Conservation (phyloP, 2,113 vertebrate species). For the Labeo catla region DNA sequence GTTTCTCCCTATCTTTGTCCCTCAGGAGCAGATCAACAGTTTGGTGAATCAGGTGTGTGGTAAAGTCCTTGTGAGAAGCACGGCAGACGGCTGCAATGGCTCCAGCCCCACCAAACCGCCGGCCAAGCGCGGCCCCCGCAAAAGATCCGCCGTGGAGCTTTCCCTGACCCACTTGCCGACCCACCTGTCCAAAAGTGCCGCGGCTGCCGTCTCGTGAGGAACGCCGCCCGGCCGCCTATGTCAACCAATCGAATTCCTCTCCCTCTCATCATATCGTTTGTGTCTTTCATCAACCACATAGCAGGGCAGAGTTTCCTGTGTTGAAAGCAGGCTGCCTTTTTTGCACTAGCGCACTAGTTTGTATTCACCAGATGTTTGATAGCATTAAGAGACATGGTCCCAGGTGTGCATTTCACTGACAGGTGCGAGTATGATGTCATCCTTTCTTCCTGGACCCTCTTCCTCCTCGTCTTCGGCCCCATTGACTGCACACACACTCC, state of each 20-base stretch:
- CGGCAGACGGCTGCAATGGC: constrained; percentile 80
- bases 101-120: constrained; percentile 82
- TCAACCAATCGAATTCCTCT: constrained; percentile 54
- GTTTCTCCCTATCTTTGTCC: not conserved
- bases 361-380: constrained; percentile 64
- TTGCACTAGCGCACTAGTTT: constrained; percentile 99
- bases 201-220: constrained; percentile 84
- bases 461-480: constrained; percentile 49
- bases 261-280: not conserved
- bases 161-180: constrained; percentile 87
- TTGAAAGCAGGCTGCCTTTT: constrained; percentile 92
- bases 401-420: constrained; percentile 64
- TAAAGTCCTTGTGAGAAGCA: constrained; percentile 86
- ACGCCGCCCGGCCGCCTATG: constrained; percentile 47
- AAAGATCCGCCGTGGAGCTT: constrained; percentile 90
- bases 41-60: constrained; percentile 96
- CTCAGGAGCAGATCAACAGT: constrained; percentile 95
- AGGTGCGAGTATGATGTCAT: constrained; percentile 11
- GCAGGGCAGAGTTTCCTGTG: constrained; percentile 88
- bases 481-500: constrained; percentile 65
- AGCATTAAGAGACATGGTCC: constrained; percentile 88
- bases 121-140: constrained; percentile 93
- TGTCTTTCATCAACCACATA: constrained; percentile 77
- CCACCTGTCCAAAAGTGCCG: constrained; percentile 87
- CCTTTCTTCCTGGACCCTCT: constrained; percentile 58